Evolutionary conservation across 1,140 invertebrate species (phyloP).

Genomic region (Nymphalis io): DNA sequence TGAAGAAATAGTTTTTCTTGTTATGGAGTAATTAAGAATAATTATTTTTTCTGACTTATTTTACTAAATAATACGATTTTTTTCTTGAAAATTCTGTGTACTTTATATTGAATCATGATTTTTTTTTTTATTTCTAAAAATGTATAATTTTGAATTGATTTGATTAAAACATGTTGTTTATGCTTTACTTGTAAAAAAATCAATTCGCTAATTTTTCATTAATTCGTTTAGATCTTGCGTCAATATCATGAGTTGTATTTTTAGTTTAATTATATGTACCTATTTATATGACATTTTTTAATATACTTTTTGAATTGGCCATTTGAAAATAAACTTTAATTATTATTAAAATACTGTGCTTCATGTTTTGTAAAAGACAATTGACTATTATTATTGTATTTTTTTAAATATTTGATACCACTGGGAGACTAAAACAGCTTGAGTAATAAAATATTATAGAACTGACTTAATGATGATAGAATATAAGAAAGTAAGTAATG

Average conservation of each 20-base stretch:
- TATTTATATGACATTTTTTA: constrained; percentile 6
- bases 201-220: background rate
- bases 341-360: background rate
- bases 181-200: too few relatives aligned
- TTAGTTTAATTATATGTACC: background rate
- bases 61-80: background rate
- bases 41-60: background rate
- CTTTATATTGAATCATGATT: constrained; percentile 4
- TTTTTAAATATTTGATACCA: constrained; percentile 20
- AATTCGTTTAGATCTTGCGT: background rate
- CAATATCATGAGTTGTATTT: background rate
- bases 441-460: constrained; percentile 58
- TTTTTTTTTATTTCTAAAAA: background rate
- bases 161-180: background rate
- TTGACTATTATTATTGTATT: constrained; percentile 15
- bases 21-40: background rate
- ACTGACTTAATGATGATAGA: constrained; percentile 66
- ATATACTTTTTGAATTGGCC: background rate
- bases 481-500: constrained; percentile 63
- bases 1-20: background rate
- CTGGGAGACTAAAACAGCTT: constrained; percentile 33
- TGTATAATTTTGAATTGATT: background rate
- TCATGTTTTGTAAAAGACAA: constrained; percentile 14
- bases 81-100: constrained; percentile 2
- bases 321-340: background rate